Percentiles rank a stretch among this genome's conserved stretches.
Evolutionary conservation across 1,140 invertebrate genomes (phyloP).

Genomic region (Polyergus mexicanus): DNA sequence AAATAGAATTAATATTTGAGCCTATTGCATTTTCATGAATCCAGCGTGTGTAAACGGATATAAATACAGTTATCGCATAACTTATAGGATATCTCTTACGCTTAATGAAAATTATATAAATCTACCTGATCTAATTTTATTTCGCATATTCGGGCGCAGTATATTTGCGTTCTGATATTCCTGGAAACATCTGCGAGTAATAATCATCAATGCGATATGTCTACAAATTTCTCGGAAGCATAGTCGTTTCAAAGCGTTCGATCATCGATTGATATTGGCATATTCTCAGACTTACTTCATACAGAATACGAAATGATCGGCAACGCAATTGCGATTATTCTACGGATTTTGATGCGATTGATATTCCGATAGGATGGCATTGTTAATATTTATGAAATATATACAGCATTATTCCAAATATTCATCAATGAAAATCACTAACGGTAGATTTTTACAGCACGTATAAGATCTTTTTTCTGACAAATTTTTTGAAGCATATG

Average conservation of each 20-base stretch:
- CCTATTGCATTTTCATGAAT: conserved; percentile 24
- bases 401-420: background rate
- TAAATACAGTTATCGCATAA: conserved; percentile 19
- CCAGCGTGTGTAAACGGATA: background rate
- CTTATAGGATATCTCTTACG: conserved; percentile 6
- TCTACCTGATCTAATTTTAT: conserved; percentile 36
- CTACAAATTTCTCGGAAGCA: conserved; percentile 39
- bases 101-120: conserved; percentile 46
- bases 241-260: background rate
- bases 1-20: conserved; percentile 25
- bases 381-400: background rate
- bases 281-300: background rate
- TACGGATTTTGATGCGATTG: background rate
- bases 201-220: conserved; percentile 31
- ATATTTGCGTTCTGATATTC: conserved; percentile 45
- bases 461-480: background rate
- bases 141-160: background rate
- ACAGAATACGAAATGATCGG: background rate
- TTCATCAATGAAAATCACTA: conserved; percentile 4
- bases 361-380: background rate
- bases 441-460: background rate
- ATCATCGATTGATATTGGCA: background rate
- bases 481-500: background rate
- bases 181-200: conserved; percentile 47
- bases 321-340: background rate